These are phyloP conservation scores for Echiichthys vipera DNA, from an alignment of 2,797 vertebrate species.

Conservation along the genomic window DNA sequence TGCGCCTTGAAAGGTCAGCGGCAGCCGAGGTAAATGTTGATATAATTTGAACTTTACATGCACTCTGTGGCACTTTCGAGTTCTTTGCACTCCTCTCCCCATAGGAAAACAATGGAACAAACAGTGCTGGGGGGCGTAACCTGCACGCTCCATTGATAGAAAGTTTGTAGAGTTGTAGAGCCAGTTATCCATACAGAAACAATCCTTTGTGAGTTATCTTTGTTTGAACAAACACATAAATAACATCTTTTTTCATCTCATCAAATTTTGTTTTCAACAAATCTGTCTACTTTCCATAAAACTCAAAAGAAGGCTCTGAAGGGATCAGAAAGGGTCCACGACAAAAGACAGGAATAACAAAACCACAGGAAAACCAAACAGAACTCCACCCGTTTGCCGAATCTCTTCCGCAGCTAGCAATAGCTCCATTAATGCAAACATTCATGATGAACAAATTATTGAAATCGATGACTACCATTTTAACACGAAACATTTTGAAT, in stretches of 20 bases:
- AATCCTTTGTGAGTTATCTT: background rate
- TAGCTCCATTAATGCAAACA: background rate
- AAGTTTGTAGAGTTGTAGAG: too few relatives aligned
- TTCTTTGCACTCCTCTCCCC: too few relatives aligned
- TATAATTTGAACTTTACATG: too few relatives aligned
- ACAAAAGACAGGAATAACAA: background rate
- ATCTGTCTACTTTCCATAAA: background rate
- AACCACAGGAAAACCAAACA: background rate
- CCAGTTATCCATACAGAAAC: background rate
- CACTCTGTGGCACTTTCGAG: too few relatives aligned
- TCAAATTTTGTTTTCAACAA: background rate
- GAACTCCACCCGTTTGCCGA: background rate
- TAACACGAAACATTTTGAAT: background rate
- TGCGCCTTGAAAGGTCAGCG: too few relatives aligned
- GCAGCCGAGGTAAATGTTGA: too few relatives aligned
- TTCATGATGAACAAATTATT: background rate
- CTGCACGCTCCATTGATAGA: background rate
- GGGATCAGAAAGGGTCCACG: background rate
- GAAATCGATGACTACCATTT: background rate
- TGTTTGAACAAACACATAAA: background rate
- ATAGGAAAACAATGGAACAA: too few relatives aligned
- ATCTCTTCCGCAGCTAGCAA: background rate
- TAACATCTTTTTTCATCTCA: background rate
- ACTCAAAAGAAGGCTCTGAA: background rate
- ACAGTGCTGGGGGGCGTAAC: background rate